Conservation (phyloP, 2,113 vertebrate genomes). For the Dicaeum eximium region DNA sequence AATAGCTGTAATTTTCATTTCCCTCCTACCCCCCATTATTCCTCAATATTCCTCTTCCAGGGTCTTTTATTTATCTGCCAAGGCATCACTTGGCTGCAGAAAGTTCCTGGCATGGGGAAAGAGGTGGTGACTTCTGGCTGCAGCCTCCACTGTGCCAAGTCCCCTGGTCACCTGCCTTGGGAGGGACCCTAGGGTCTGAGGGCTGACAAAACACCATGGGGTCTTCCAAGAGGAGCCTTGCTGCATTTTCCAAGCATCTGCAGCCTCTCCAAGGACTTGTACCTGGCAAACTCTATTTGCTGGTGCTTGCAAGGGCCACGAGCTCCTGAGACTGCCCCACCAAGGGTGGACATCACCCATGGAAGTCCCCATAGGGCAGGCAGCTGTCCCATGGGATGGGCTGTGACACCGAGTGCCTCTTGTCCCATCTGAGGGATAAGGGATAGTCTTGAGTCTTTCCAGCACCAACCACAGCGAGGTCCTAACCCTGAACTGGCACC, state of each 20-base stretch:
- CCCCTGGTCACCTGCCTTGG: fast-evolving
- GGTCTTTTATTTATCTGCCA: slow-evolving; percentile 39
- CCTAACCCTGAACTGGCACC: background rate
- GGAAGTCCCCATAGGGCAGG: background rate
- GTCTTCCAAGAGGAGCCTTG: background rate
- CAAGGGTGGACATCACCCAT: background rate
- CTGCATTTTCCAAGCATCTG: background rate
- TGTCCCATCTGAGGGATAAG: background rate
- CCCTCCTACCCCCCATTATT: background rate
- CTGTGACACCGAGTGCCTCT: background rate
- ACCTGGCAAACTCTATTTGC: background rate
- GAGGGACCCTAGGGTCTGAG: background rate
- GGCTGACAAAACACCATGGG: background rate
- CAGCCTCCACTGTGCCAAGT: background rate
- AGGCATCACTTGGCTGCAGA: background rate
- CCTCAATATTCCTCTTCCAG: background rate
- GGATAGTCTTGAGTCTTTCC: background rate
- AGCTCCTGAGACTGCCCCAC: background rate
- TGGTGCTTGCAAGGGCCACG: background rate
- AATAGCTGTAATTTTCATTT: background rate
- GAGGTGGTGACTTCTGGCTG: background rate
- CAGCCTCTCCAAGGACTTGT: background rate
- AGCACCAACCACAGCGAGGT: background rate
- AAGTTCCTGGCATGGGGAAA: background rate
- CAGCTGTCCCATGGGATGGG: background rate